A percentile compares a stretch with the other conserved stretches of the same genome.
Evolutionary conservation across 2,797 vertebrate species (phyloP).

Genomic region (Oreochromis mossambicus): DNA sequence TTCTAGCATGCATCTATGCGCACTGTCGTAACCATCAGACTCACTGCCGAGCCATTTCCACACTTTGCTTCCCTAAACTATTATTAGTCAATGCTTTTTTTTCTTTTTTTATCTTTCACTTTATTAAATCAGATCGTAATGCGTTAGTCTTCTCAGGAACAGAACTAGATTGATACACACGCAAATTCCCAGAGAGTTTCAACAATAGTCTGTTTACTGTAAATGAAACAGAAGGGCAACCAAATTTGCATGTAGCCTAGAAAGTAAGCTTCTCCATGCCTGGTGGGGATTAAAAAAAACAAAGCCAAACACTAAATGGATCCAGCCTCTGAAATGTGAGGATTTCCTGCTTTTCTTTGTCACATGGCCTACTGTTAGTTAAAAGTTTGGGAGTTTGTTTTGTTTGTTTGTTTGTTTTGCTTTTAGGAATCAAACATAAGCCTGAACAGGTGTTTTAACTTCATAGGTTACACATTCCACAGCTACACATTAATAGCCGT

Average conservation of each 20-base stretch:
- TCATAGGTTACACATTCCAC: not conserved
- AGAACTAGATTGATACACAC: not conserved
- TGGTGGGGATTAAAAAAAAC: not conserved
- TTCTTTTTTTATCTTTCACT: not conserved
- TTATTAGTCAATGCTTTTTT: not conserved
- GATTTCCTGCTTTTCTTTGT: not conserved
- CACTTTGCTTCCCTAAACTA: constrained; percentile 2
- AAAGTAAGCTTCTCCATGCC: not conserved
- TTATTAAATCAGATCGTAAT: not conserved
- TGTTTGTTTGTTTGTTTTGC: not conserved
- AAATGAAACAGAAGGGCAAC: not conserved
- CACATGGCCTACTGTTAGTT: not conserved
- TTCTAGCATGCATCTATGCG: not conserved
- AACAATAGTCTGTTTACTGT: not conserved
- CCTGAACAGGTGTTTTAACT: not conserved
- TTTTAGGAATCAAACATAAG: not conserved
- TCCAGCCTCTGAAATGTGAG: not conserved
- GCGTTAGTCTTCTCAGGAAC: not conserved
- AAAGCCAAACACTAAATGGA: not conserved
- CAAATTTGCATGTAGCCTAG: not conserved
- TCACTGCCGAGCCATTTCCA: not conserved
- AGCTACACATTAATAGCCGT: not conserved
- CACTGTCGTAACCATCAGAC: not conserved
- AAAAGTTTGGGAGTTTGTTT: not conserved
- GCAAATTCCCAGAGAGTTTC: not conserved